These are phyloP conservation scores for Oligia latruncula DNA, from an alignment of 2,888 invertebrate genomes.

Conservation along the genomic window DNA sequence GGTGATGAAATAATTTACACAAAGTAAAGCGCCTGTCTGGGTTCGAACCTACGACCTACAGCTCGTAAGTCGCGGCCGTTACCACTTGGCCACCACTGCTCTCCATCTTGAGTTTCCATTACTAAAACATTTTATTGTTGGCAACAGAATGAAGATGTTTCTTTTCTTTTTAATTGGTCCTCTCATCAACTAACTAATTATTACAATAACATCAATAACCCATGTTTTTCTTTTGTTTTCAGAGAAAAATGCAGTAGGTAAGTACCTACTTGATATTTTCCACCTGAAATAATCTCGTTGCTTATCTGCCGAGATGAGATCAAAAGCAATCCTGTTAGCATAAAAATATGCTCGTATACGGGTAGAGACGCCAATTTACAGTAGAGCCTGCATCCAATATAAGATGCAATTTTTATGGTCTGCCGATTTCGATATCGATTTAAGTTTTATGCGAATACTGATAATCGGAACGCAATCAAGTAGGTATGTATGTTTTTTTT, in stretches of 20 bases:
- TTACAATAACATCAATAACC: not conserved
- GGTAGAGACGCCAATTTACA: slow-evolving; percentile 26
- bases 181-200: not conserved
- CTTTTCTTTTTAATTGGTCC: not conserved
- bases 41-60: no score
- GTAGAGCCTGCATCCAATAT: slow-evolving; percentile 44
- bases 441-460: not conserved
- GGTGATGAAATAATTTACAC: no score
- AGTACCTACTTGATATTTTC: slow-evolving; percentile 23
- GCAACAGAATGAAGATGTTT: not conserved
- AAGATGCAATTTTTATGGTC: slow-evolving; percentile 33
- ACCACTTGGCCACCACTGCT: no score
- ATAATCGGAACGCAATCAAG: not conserved
- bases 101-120: not conserved
- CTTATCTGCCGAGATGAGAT: slow-evolving; percentile 51
- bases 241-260: not conserved
- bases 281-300: slow-evolving; percentile 4
- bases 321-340: slow-evolving; percentile 55
- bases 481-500: not conserved
- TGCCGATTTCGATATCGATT: slow-evolving; percentile 18
- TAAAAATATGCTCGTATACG: slow-evolving; percentile 41
- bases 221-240: not conserved
- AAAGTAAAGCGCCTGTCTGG: no score
- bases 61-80: no score
- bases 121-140: not conserved